Evolutionary conservation across 35 echinoderm and acorn worm genomes (phyloP).

Genomic region (Ophiothrix spiculata): DNA sequence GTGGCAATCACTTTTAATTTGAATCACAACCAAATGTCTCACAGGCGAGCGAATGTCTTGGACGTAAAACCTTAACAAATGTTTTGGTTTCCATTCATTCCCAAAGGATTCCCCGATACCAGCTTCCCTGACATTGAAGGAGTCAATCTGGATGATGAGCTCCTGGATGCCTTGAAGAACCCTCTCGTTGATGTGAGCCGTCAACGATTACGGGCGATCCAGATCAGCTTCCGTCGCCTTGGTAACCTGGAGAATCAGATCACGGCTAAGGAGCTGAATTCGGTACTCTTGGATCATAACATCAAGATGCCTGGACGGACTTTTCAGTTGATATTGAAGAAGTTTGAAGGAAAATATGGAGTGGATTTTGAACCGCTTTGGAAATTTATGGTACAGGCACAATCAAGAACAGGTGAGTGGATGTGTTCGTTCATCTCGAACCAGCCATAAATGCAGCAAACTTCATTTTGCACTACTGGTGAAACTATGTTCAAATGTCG

Average conservation of each 20-base stretch:
- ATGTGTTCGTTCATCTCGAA: too few species aligned
- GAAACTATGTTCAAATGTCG: too few species aligned
- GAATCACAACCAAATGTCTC: too few species aligned
- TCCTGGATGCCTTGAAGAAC: slow-evolving; percentile 47
- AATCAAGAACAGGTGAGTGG: slow-evolving; percentile 79
- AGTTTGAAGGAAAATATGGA: slow-evolving; percentile 74
- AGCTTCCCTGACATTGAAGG: slow-evolving; percentile 23
- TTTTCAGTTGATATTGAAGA: slow-evolving; percentile 48
- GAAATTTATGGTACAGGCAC: slow-evolving; percentile 86
- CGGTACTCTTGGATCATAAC: slow-evolving; percentile 66
- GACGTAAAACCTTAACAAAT: too few species aligned
- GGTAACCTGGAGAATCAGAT: slow-evolving; percentile 57
- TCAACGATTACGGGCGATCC: slow-evolving; percentile 73
- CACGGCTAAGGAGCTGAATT: slow-evolving; percentile 37
- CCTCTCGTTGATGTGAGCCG: slow-evolving; percentile 64
- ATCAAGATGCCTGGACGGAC: slow-evolving; percentile 52
- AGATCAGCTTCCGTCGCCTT: slow-evolving; percentile 62
- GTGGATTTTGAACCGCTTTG: slow-evolving; percentile 87
- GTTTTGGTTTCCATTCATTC: background rate
- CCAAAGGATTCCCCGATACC: background rate
- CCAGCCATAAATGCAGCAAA: too few species aligned
- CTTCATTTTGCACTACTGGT: too few species aligned
- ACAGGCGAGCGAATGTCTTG: too few species aligned
- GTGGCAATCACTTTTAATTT: background rate
- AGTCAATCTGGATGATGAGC: slow-evolving; percentile 55